Evolutionary conservation across 2,888 invertebrate species (phyloP).

Genomic region (Elysia crispata): DNA sequence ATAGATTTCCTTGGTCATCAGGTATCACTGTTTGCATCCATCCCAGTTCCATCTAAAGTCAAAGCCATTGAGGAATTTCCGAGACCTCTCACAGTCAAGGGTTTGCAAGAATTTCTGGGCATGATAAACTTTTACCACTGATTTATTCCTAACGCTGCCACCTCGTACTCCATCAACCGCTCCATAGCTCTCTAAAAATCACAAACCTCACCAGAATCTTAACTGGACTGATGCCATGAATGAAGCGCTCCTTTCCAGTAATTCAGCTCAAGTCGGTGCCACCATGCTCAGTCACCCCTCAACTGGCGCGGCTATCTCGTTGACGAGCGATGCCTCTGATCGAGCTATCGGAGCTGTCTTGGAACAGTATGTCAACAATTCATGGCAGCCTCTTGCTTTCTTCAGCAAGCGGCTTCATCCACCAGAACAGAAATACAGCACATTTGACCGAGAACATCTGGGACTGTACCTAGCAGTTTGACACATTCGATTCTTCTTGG

Average conservation of each 20-base stretch:
- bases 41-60: background rate
- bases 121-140: no score
- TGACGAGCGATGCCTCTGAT: slow-evolving; percentile 7
- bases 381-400: slow-evolving; percentile 3
- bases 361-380: background rate
- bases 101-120: no score
- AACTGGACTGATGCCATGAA: no score
- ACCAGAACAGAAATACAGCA: background rate
- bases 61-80: no score
- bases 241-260: no score
- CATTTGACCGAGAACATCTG: background rate
- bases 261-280: background rate
- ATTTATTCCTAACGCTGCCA: no score
- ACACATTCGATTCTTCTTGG: no score
- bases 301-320: background rate
- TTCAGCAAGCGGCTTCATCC: background rate
- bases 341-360: background rate
- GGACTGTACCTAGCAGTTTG: no score
- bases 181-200: no score
- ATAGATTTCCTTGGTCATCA: background rate
- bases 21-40: background rate
- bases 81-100: no score
- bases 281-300: background rate
- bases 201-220: no score
- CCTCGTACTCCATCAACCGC: no score